Evolutionary conservation across 2,888 invertebrate genomes (phyloP).

Genomic region (Amiota mariae): DNA sequence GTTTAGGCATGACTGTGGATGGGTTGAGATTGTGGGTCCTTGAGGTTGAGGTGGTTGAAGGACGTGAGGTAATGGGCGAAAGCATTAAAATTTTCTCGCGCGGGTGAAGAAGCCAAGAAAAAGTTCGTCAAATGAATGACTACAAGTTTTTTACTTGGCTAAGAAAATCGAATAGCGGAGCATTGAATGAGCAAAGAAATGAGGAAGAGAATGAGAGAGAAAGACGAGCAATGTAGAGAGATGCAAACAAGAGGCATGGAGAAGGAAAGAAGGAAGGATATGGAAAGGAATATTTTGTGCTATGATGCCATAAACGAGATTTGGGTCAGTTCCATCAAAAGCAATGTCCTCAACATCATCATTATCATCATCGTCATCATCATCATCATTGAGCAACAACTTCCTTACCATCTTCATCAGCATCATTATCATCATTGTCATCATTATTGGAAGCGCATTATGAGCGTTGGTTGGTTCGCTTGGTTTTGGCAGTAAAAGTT

Average conservation of each 20-base stretch:
- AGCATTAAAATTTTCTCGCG: constrained; percentile 19
- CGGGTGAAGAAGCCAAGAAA: neutral
- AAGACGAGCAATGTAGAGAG: constrained; percentile 10
- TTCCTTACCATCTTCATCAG: constrained; percentile 43
- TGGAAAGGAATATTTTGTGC: too few relatives aligned
- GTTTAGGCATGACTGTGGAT: neutral
- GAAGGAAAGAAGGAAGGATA: constrained; percentile 29
- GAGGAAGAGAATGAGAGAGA: constrained; percentile 38
- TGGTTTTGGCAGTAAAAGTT: constrained; percentile 56
- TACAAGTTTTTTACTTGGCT: constrained; percentile 22
- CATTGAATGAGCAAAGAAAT: constrained; percentile 44
- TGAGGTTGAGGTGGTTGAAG: neutral
- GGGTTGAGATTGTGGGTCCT: neutral
- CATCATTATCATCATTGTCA: constrained; percentile 57
- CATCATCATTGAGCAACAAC: constrained; percentile 38
- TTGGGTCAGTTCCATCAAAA: constrained; percentile 66
- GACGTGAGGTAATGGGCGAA: neutral
- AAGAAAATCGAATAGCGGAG: constrained; percentile 17
- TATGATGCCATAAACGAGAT: constrained; percentile 49
- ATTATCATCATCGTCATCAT: constrained; percentile 49
- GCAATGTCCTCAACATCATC: constrained; percentile 50
- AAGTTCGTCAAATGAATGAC: constrained; percentile 39
- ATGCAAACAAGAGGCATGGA: constrained; percentile 22
- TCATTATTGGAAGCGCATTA: constrained; percentile 5
- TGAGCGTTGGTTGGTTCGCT: constrained; percentile 29